Conservation (phyloP, 2,888 invertebrate genomes). For the Urechis unicinctus region DNA sequence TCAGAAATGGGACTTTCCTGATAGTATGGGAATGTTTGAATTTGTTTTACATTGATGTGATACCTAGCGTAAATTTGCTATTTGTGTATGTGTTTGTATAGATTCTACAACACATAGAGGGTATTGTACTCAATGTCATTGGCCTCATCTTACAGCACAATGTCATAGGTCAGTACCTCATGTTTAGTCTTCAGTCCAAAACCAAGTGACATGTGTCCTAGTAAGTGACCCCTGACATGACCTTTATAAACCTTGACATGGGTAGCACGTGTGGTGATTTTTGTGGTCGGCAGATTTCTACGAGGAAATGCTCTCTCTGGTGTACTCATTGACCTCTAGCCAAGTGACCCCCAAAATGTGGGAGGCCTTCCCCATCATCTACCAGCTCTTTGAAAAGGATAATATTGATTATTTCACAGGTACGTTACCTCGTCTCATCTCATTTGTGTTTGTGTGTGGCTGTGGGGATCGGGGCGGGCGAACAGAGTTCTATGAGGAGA, state of each 20-base stretch:
- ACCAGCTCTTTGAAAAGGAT: constrained; percentile 74
- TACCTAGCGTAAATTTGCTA: neutral
- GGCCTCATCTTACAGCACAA: constrained; percentile 61
- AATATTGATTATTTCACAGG: constrained; percentile 82
- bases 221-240: neutral
- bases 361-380: constrained; percentile 72
- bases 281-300: constrained; percentile 84
- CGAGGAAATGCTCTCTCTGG: constrained; percentile 88
- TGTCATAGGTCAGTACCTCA: constrained; percentile 63
- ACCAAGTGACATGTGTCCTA: neutral
- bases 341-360: constrained; percentile 90
- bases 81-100: constrained; percentile 43
- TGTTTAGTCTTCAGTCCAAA: too few relatives aligned
- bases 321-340: constrained; percentile 84
- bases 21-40: neutral
- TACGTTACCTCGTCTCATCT: constrained; percentile 14
- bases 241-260: neutral
- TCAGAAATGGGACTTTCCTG: neutral
- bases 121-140: constrained; percentile 83
- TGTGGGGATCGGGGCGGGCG: too few relatives aligned
- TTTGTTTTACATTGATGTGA: neutral
- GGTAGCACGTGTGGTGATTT: too few relatives aligned
- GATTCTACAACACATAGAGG: constrained; percentile 82
- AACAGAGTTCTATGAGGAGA: constrained; percentile 95
- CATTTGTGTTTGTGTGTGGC: constrained; percentile 14